Evolutionary conservation across 2,888 invertebrate genomes (phyloP), one percentile per base, ranked within the genome.

Genomic region (Rhaphigaster nebulosa): DNA sequence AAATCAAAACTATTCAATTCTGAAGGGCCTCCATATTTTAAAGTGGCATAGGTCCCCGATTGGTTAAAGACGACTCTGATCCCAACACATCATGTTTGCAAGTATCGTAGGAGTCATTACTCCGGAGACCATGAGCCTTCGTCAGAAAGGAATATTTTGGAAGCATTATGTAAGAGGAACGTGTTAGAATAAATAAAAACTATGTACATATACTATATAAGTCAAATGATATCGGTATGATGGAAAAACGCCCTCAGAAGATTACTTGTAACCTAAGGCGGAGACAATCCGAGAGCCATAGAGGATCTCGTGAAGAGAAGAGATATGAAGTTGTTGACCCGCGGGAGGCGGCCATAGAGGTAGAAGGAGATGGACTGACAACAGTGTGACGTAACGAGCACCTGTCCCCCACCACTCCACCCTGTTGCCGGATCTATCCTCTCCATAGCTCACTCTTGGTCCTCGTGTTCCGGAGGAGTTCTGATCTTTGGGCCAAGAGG

Each of bases 321-420:
- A 84, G 45, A 84, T 84, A 45, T 45, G n/a, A 84, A 84, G 84
- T 84, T 84, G 84, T 84, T 84, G 84, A 84, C 84, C 84, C 41
- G 41, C 26, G 8, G 5, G n/a, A 18, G 80, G 41, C 80, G 84
- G 84, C 45, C 84, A 84, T 45, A 84, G 84, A 84, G 84, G 84
- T 84, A 84, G 84, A 84, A 84, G 65, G 65, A 65, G 84, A 84
- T 84, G 84, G 84, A 84, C 84, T 84, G 84, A 84, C 84, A 45
- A 50, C 41, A 41, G n/a, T 15, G 13, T 45, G 84, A 41, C 84
- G 84, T 84, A 50, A 84, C 45, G n/a, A 84, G 15, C 84, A 84
- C 84, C 84, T 84, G 84, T 50, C 84, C 84, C 80, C 80, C 84
- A n/a, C 84, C 45, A 41, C 84, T 84, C 45, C 84, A 10, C 84